Evolutionary conservation across 2,888 invertebrate genomes (phyloP), one percentile per base, ranked within the genome.

Genomic region (Amblyjoppa proteus): DNA sequence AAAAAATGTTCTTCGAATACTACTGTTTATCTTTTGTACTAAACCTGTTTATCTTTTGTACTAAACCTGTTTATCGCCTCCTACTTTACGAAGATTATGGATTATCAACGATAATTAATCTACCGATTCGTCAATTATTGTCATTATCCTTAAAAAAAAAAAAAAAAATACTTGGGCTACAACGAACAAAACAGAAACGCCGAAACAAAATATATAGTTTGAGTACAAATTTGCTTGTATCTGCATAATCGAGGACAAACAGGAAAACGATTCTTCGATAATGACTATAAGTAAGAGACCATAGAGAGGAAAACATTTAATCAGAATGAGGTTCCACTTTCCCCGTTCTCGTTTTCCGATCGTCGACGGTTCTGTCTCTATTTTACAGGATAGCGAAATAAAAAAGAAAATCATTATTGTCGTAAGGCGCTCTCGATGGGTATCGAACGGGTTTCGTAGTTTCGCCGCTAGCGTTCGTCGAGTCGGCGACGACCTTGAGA

Each of bases 401-500:
- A 3, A 56, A 56, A 56, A 16, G 16, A 61, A 28, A 49, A 51
- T 0, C 3, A 16, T 45, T 4, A 25, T 28, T 56, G 51, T 71
- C 34, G 51, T 20, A 53, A 56, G 58, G 34, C 71, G 71, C 34
- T n/a, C 28, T 53, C 34, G 51, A 34, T 53, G 34, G 31, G 7
- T 53, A 71, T 53, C 34, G 71, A 71, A 20, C 53, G 70, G 51
- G 31, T 51, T n/a, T 31, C 1, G 51, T 71, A 34, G n/a, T 51
- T 69, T 71, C n/a, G 4, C 6, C 9, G 51, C 34, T 41, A 5
- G 34, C 13, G 7, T 66, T 20, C 51, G 64, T 49, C 49, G 75
- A 34, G 31, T 51, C 49, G 75, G 45, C 41, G 64, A 66, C 49
- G 75, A 51, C 64, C 75, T 31, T 34, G 64, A 34, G 51, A 64